Evolutionary conservation across 2,888 invertebrate species (phyloP), one percentile per base, ranked within the genome.

Genomic region (Muschampia plurimacula): DNA sequence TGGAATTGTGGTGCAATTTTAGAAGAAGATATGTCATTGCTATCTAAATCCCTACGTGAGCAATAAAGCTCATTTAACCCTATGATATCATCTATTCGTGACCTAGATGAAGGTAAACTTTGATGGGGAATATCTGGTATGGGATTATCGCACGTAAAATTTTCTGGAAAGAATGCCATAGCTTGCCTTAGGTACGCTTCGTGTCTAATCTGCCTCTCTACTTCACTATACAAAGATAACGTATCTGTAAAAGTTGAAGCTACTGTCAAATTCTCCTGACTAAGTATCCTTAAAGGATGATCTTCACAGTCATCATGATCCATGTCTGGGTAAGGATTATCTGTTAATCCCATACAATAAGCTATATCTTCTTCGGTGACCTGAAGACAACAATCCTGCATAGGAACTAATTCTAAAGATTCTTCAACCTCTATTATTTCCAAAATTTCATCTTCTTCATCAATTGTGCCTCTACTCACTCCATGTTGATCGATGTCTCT

Each of bases 301-400:
- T 97, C 97, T 76, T 97, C 96, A 69, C 88, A 90, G 79, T 95
- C 96, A 77, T 96, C 96, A 84, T 96, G 97, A 81, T 97, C 97
- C 39, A 96, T 96, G 88, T 97, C 97, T 0, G 96, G 96, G 49
- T 97, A 86, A 62, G 96, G 96, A 89, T 96, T 96, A 78, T 97
- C 96, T 67, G 93, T 89, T 79, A 95, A 95, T 57, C 96, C 96
- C 97, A 98, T 98, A 82, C 98, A 97, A 69, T 96, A 95, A 5
- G 98, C 97, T 75, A 98, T 98, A 85, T 98, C 98, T 90, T 98
- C 98, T 91, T 98, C 98, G 7, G 98, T 98, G 69, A 98, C 98
- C 95, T 98, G 98, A 70, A 98, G 95, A 80, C 98, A 98, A 74
- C 96, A 96, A 87, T 97, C 98, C 89, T 97, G 97, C 95, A 96